phyloP scores from a whole-genome alignment of 2,888 invertebrate genomes.

The Cepaea hortensis region DNA sequence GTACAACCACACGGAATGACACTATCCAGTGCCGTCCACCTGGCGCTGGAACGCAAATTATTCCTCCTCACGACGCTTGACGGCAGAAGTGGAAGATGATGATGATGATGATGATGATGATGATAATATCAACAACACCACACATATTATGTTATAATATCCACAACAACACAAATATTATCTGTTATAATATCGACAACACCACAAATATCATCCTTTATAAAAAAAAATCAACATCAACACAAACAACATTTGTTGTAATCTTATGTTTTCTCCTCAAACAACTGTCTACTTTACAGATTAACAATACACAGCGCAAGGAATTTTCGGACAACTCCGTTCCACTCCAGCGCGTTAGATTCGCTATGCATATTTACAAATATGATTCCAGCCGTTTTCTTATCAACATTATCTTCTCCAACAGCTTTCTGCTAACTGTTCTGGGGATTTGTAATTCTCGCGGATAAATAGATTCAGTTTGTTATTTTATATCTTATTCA shows the following conservation, averaged over 20 bases:
- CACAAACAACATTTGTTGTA: background rate
- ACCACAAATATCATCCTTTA: background rate
- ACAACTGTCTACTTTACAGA: background rate
- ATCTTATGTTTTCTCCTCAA: background rate
- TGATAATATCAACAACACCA: background rate
- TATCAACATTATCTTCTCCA: background rate
- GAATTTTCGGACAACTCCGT: background rate
- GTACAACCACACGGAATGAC: too few species aligned
- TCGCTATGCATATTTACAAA: constrained; percentile 10
- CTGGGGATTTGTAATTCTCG: too few species aligned
- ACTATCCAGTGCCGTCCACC: too few species aligned
- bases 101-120: too few species aligned
- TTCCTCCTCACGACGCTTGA: too few species aligned
- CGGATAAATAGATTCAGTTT: too few species aligned
- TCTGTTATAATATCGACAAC: background rate
- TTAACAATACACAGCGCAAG: too few species aligned
- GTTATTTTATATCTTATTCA: too few species aligned
- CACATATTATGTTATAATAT: too few species aligned
- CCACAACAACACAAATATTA: background rate
- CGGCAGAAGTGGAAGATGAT: too few species aligned
- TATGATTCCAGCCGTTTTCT: background rate
- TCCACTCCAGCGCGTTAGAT: background rate
- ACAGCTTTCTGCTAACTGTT: too few species aligned
- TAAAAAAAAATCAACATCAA: background rate
- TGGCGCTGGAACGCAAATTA: too few species aligned